Evolutionary conservation across 2,113 vertebrate genomes (phyloP), one percentile per base, ranked within the genome.

Genomic region (Rostratula benghalensis): DNA sequence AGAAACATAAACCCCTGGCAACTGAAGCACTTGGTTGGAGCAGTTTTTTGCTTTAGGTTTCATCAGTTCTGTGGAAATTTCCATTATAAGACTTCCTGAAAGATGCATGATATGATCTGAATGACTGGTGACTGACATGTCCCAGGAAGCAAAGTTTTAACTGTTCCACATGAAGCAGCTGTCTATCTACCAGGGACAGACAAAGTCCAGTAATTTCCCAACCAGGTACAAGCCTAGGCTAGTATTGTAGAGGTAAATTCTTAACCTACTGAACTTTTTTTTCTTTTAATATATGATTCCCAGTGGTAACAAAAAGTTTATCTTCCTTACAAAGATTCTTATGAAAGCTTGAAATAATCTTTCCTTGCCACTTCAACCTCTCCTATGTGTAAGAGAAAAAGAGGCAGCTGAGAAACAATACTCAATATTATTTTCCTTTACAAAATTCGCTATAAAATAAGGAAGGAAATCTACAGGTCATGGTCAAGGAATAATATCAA

Each of bases 41-140:
- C 4, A 70, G 23, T 75, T 48, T 95, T 94, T 75, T 84, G 17
- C 50, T 31, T 83, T 70, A 77, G 24, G 35, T 86, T 94, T 88
- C 86, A 80, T 65, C 59, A 70, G 10, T 83, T 80, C 63, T 50
- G 7, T 23, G 63, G 86, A 94, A 80, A 94, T 90, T 97, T 95
- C 75, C 79, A 61, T 80, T 85, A 53, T 57, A 85, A 1, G 4
- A 53, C 39, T 61, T 69, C 30, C 14, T 93, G 85, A 83, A 95
- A 95, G 50, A 93, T 69, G 54, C 27, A 61, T 68, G 45, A 87
- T 94, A 53, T 39, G 18, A 92, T 93, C 79, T 83, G 67, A 93
- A 95, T 77, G 30, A 80, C 63, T 87, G 65, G 54, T 83, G 88
- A 95, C 41, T 96, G 90, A 93, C 4, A 0, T 88, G 79, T 86